phyloP scores from a whole-genome alignment of 2,888 invertebrate species.

The Chrysopilus asiliformis region DNA sequence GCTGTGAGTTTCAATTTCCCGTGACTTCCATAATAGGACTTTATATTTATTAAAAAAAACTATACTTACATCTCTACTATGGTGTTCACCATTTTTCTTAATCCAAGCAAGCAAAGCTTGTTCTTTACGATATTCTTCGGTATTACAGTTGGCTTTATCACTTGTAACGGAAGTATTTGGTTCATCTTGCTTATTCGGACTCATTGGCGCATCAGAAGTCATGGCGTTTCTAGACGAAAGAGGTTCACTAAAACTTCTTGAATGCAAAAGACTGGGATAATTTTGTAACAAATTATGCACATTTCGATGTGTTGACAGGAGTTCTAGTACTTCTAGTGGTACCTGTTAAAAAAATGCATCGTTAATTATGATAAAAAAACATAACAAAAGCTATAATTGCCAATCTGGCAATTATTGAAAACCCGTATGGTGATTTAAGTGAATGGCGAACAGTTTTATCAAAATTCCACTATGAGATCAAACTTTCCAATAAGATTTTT shows the following conservation, averaged over 20 bases:
- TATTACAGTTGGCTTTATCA: conserved; percentile 6
- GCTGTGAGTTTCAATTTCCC: no score
- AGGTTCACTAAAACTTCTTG: conserved; percentile 56
- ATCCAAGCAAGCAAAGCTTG: conserved; percentile 16
- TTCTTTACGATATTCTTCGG: conserved; percentile 12
- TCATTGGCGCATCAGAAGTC: conserved; percentile 2
- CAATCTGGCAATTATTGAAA: no score
- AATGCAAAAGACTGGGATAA: conserved; percentile 59
- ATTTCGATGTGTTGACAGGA: conserved; percentile 53
- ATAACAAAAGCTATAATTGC: conserved; percentile 3
- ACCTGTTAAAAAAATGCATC: conserved; percentile 26
- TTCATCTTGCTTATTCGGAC: conserved; percentile 10
- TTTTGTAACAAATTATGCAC: conserved; percentile 58
- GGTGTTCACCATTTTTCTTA: conserved; percentile 8
- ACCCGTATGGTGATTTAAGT: no score
- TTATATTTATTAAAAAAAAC: no score
- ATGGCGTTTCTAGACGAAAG: conserved; percentile 18
- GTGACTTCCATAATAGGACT: no score
- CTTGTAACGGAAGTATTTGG: background rate
- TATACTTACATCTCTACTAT: conserved; percentile 8
- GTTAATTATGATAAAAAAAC: no score
- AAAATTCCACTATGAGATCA: no score
- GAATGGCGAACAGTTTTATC: no score
- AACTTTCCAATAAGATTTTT: no score
- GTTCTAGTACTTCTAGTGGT: conserved; percentile 60